Conservation (phyloP, 2,113 vertebrate species). For the Pampusana beccarii region DNA sequence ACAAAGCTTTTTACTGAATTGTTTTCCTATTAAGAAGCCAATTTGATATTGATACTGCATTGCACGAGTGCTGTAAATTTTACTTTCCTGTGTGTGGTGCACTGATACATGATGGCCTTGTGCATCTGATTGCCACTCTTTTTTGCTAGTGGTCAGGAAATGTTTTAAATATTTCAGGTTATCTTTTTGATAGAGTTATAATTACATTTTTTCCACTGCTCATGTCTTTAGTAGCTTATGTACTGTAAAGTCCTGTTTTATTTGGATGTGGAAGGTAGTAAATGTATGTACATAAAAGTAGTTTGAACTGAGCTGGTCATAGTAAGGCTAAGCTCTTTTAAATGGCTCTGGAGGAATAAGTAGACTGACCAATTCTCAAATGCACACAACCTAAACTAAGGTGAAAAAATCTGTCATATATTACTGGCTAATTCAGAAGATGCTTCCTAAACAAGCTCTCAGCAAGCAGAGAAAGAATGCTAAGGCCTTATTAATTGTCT, state of each 20-base stretch:
- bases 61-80: slow-evolving; percentile 55
- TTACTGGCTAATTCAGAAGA: not conserved
- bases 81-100: slow-evolving; percentile 13
- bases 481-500: not conserved
- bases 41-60: slow-evolving; percentile 19
- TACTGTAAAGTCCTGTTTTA: slow-evolving; percentile 20
- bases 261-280: slow-evolving; percentile 3
- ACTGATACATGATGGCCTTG: slow-evolving; percentile 39
- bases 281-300: not conserved
- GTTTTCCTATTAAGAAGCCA: slow-evolving; percentile 20
- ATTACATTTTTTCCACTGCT: not conserved
- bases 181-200: slow-evolving; percentile 8
- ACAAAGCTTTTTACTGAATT: not conserved
- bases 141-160: not conserved
- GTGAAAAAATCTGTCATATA: not conserved
- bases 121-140: slow-evolving; percentile 12
- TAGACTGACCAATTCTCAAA: not conserved
- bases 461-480: not conserved
- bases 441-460: not conserved
- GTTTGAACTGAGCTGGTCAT: slow-evolving; percentile 9
- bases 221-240: not conserved
- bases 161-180: slow-evolving; percentile 5
- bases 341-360: not conserved
- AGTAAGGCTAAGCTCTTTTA: not conserved
- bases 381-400: not conserved